A percentile compares a stretch with the other conserved stretches of the same genome.
Evolutionary conservation across 2,797 vertebrate genomes (phyloP).

Genomic region (Tachyglossus aculeatus): DNA sequence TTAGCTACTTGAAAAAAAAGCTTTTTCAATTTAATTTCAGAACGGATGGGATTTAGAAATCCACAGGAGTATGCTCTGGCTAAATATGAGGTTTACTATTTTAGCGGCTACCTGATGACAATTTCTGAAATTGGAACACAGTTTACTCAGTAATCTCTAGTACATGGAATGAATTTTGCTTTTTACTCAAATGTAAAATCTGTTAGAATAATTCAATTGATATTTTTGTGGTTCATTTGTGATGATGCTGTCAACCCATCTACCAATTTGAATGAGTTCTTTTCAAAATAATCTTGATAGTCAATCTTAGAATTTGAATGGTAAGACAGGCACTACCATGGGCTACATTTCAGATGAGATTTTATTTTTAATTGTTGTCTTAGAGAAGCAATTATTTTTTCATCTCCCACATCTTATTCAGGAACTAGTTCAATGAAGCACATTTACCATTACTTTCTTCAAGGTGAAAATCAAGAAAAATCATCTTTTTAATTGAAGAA

Average conservation of each 20-base stretch:
- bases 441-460: too few relatives aligned
- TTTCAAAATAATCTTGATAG: background rate
- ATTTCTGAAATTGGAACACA: background rate
- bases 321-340: background rate
- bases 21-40: background rate
- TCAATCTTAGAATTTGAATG: background rate
- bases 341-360: too few relatives aligned
- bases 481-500: too few relatives aligned
- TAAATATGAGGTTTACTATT: background rate
- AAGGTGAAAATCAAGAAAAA: background rate
- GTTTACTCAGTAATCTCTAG: background rate
- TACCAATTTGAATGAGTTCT: background rate
- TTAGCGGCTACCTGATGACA: background rate
- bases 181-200: background rate
- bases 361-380: too few relatives aligned
- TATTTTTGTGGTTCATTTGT: background rate
- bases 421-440: too few relatives aligned
- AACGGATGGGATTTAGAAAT: background rate
- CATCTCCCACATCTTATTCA: too few relatives aligned
- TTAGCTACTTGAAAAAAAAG: accelerated
- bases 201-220: background rate
- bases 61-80: background rate
- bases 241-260: background rate
- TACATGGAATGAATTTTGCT: too few relatives aligned
- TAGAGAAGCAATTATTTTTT: too few relatives aligned